These are phyloP conservation scores for Chouioia cunea DNA, from an alignment of 2,888 invertebrate species.

Conservation along the genomic window DNA sequence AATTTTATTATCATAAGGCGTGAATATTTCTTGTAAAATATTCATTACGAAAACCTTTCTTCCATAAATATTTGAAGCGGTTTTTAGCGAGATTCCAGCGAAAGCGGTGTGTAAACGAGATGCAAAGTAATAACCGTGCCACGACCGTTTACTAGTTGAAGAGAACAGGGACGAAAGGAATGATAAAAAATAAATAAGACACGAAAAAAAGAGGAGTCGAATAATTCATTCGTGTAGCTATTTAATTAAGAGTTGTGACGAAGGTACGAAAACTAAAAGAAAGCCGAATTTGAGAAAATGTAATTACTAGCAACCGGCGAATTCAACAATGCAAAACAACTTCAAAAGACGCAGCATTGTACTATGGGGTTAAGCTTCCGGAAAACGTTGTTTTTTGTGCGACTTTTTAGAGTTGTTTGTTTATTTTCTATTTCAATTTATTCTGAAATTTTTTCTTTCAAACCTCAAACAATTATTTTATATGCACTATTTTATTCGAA, in stretches of 20 bases:
- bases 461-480: too few species aligned
- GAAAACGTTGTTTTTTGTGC: too few species aligned
- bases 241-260: slow-evolving; percentile 36
- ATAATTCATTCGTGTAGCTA: slow-evolving; percentile 7
- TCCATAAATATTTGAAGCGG: slow-evolving; percentile 19
- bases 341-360: slow-evolving; percentile 17
- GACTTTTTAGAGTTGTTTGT: too few species aligned
- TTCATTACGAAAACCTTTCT: slow-evolving; percentile 16
- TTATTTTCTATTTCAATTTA: too few species aligned
- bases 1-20: too few species aligned
- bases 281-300: slow-evolving; percentile 21
- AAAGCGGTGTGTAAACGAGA: slow-evolving; percentile 7
- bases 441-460: too few species aligned
- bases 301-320: slow-evolving; percentile 21
- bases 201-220: not conserved
- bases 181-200: slow-evolving; percentile 21
- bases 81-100: not conserved
- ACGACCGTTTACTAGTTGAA: not conserved
- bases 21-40: not conserved
- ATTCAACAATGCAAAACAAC: slow-evolving; percentile 31
- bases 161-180: too few species aligned
- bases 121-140: slow-evolving; percentile 31
- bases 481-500: too few species aligned
- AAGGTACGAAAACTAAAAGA: slow-evolving; percentile 2
- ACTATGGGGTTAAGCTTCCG: too few species aligned